Percentiles rank a stretch among this genome's conserved stretches.
Conservation (phyloP, 2,888 invertebrate species). For the Mystacides longicornis region DNA sequence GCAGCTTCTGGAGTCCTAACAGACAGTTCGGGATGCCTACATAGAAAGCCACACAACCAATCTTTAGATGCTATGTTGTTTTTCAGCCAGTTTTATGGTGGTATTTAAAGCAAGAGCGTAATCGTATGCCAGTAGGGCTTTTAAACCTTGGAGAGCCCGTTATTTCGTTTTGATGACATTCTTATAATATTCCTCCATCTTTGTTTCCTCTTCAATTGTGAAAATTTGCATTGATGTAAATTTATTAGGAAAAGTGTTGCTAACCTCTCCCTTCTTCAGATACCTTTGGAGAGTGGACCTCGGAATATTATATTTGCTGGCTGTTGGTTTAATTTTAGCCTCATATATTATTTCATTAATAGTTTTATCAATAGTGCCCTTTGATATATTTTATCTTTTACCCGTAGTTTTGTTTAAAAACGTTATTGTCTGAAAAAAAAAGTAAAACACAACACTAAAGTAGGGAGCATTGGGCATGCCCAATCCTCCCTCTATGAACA, state of each 20-base stretch:
- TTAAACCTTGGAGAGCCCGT: neutral
- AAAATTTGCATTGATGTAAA: neutral
- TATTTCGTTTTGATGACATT: slow-evolving; percentile 3
- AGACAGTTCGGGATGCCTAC: neutral
- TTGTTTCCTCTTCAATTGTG: neutral
- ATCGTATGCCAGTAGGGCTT: neutral
- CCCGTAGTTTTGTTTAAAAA: neutral
- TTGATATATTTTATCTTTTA: neutral
- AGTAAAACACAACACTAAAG: neutral
- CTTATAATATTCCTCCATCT: slow-evolving; percentile 1
- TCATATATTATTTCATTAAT: neutral
- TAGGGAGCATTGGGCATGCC: no score
- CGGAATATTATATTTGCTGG: slow-evolving; percentile 3
- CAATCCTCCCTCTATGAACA: no score
- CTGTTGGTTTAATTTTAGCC: slow-evolving; percentile 5
- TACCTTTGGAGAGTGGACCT: neutral
- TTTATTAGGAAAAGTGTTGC: neutral
- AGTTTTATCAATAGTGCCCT: neutral
- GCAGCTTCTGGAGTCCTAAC: slow-evolving; percentile 4
- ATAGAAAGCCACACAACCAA: neutral
- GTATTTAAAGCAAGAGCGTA: neutral
- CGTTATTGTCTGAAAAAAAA: neutral
- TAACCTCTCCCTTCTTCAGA: neutral
- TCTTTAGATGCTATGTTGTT: neutral
- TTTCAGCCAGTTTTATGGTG: neutral